Percentiles rank a stretch among this genome's conserved stretches.
Conservation (phyloP, 2,888 invertebrate genomes). For the Sphaerophoria taeniata region DNA sequence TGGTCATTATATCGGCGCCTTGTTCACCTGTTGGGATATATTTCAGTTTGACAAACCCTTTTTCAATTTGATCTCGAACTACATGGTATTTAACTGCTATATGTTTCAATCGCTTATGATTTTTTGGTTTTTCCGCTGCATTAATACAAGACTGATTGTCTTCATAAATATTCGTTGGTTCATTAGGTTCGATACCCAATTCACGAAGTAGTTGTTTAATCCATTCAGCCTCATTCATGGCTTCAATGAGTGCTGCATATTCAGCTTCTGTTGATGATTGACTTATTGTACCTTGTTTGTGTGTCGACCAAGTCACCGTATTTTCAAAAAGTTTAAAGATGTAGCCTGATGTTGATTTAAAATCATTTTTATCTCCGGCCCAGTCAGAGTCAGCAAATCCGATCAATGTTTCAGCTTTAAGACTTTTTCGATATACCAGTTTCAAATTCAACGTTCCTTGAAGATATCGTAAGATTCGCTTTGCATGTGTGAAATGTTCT, state of each 20-base stretch:
- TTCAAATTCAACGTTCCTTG: background rate
- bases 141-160: constrained; percentile 50
- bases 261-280: constrained; percentile 57
- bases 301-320: constrained; percentile 21
- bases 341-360: constrained; percentile 25
- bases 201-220: constrained; percentile 32
- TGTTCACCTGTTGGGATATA: constrained; percentile 34
- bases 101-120: constrained; percentile 32
- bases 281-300: constrained; percentile 51
- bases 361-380: constrained; percentile 32
- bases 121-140: constrained; percentile 35
- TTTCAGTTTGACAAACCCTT: constrained; percentile 2
- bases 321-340: constrained; percentile 33
- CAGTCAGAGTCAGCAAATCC: constrained; percentile 44
- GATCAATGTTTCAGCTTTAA: constrained; percentile 17
- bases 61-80: background rate
- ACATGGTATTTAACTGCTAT: constrained; percentile 9
- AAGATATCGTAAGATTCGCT: background rate
- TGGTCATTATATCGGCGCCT: constrained; percentile 42
- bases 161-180: constrained; percentile 21
- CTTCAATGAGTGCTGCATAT: constrained; percentile 44
- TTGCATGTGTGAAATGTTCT: constrained; percentile 19
- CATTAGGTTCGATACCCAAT: constrained; percentile 14
- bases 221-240: constrained; percentile 55
- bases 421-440: background rate